A percentile compares a stretch with the other conserved stretches of the same genome.
Conservation (phyloP, 1,140 invertebrate species). For the Megathymus violae region DNA sequence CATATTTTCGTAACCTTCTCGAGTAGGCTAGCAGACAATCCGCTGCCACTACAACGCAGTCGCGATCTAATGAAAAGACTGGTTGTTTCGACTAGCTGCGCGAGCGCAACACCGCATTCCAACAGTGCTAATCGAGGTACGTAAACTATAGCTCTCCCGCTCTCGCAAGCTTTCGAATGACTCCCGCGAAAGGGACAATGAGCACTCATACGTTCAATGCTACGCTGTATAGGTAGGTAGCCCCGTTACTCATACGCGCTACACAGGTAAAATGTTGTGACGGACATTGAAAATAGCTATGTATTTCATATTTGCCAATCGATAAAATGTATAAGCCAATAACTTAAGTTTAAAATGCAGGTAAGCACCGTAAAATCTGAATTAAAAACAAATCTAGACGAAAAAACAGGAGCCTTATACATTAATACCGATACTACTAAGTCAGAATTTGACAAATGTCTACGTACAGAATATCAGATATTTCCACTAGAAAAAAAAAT, state of each 20-base stretch:
- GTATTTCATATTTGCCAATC: constrained; percentile 47
- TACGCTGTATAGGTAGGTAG: constrained; percentile 67
- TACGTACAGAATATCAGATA: no score
- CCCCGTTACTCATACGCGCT: constrained; percentile 79
- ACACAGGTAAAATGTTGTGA: constrained; percentile 66
- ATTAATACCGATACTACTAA: no score
- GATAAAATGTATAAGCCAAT: constrained; percentile 21
- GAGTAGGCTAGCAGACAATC: constrained; percentile 42
- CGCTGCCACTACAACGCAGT: constrained; percentile 52
- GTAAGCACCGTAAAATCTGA: not conserved
- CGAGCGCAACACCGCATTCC: constrained; percentile 77
- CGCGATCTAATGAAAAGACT: constrained; percentile 73
- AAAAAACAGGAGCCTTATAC: no score
- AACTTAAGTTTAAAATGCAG: not conserved
- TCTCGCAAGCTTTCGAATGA: constrained; percentile 37
- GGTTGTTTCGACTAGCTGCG: constrained; percentile 66
- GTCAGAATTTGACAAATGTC: no score
- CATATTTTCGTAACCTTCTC: constrained; percentile 68
- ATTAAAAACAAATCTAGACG: not conserved
- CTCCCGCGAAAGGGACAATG: constrained; percentile 33
- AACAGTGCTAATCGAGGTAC: constrained; percentile 62
- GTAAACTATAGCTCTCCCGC: constrained; percentile 57
- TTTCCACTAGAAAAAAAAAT: no score
- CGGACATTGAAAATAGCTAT: constrained; percentile 50
- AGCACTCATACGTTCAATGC: constrained; percentile 37